Base-by-base conservation (phyloP, 2,113 vertebrate genomes). In the Glareola pratincola region DNA sequence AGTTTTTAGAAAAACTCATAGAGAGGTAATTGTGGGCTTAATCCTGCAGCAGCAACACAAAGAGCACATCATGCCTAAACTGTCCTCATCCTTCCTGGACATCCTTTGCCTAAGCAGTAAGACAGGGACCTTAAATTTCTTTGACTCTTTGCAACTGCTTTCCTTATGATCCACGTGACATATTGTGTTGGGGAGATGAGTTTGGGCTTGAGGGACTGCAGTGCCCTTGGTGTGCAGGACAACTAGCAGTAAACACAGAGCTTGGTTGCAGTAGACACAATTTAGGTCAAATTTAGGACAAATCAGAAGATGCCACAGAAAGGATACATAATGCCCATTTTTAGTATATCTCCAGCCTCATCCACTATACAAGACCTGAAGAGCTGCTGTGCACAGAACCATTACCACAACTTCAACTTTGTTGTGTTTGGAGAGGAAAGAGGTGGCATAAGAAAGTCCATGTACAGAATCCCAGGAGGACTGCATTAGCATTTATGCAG, bases 31-130 rank as follows among this genome's bases (percentile, higher is more conserved):
- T 21, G 9, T 39, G 8, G 27, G 4, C 23, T 91, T 57, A 45
- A 45, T 51, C 43, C 22, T 45, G 13, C 67, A n/a, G 16, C 45
- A 91, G 51, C 1, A 1, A 57, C 18, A 64, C 0, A 0, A 72
- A 63, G 73, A 79, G 5, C n/a, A 63, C 36, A 56, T 8, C 8
- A 7, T 43, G 18, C 8, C 11, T 64, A 36, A 50, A 29, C 26
- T 47, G 5, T 12, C 7, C 19, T 54, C 47, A 76, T 34, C 37
- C 10, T 59, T 39, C 23, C 13, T 45, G 23, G 18, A 39, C 16
- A 66, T 21, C 9, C 14, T 54, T 71, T 69, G 18, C 27, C 64
- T 79, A 12, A 66, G 27, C 9, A 66, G 21, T 29, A 57, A 73
- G 12, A 51, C 5, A 20, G 6, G n/a, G 32, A 72, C 26, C 26